phyloP scores from a whole-genome alignment of 2,888 invertebrate species.

The Leptinotarsa juncta region DNA sequence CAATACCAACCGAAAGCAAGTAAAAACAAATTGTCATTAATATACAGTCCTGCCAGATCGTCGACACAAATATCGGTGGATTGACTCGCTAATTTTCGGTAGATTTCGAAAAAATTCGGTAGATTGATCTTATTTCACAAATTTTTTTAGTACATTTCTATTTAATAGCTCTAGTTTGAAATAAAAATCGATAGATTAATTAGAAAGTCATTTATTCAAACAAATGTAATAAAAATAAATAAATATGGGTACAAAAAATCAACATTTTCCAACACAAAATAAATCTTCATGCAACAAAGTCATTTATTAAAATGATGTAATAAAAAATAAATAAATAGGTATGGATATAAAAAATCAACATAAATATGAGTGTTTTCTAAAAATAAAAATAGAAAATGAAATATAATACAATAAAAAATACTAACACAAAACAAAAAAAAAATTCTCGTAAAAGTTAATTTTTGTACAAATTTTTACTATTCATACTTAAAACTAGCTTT shows the following conservation, averaged over 20 bases:
- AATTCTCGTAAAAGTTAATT: background rate
- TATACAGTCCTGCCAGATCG: background rate
- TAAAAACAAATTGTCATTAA: background rate
- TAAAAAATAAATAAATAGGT: background rate
- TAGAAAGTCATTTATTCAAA: background rate
- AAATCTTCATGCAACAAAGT: background rate
- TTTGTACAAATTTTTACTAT: background rate
- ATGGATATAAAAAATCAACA: background rate
- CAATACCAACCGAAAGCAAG: background rate
- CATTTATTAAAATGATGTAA: background rate
- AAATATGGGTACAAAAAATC: background rate
- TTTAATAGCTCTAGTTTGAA: background rate
- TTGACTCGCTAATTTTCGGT: background rate
- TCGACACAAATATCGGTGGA: background rate
- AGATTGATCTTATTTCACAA: background rate
- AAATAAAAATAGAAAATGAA: background rate
- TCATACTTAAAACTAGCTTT: conserved; percentile 1
- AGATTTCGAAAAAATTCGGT: background rate
- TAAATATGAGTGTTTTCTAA: background rate
- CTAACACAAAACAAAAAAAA: background rate
- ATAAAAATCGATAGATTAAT: background rate
- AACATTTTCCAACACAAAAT: conserved; percentile 1
- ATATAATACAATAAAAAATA: conserved; percentile 1
- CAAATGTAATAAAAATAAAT: background rate
- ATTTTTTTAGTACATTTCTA: background rate